Base-by-base conservation (phyloP, 2,113 vertebrate species). In the Hystrix cristata region DNA sequence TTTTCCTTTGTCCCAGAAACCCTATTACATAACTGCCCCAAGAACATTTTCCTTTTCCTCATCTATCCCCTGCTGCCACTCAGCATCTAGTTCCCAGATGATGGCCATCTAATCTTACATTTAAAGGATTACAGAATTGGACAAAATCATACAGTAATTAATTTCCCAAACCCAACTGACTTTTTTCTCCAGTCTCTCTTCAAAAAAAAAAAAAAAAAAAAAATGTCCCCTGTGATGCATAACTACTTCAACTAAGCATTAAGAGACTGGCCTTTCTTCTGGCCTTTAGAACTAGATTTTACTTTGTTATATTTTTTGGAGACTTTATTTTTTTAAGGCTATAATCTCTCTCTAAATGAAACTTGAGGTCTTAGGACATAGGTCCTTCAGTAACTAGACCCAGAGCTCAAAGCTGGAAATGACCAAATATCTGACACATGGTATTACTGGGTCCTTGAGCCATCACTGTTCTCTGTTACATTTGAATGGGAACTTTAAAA, bases 251-350 rank as follows among this genome's bases (percentile, higher is more conserved):
- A 43, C 27, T 53, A 46, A 91, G 69, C 60, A 21, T 78, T 38
- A 79, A 71, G 60, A 94, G 80, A 38, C 13, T 43, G 18, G 65
- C 59, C 86, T 97, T 96, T 91, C 69, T 96, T 97, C 72, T 69
- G 69, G 74, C 27, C 71, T 81, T 71, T 27, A 79, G 74, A 51
- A 31, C 48, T 53, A 84, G 55, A 31, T 91, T 92, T 84, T 79
- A 96, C 81, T 97, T 90, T 90, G 80, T 92, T 96, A 87, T 96
- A 90, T 90, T 93, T 79, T 97, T 87, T 85, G 74, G 84, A 96
- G 92, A 95, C 57, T 27, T 3, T 72, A 46, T 92, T 91, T 95
- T 85, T 78, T 97, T 48, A 48, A 80, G 86, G 67, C 83, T 81
- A 18, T 94, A 69, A 95, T 96, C 95, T 69, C 67, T 85, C 43